phyloP scores from a whole-genome alignment of 2,888 invertebrate genomes.

The Heteromyza rotundicornis region DNA sequence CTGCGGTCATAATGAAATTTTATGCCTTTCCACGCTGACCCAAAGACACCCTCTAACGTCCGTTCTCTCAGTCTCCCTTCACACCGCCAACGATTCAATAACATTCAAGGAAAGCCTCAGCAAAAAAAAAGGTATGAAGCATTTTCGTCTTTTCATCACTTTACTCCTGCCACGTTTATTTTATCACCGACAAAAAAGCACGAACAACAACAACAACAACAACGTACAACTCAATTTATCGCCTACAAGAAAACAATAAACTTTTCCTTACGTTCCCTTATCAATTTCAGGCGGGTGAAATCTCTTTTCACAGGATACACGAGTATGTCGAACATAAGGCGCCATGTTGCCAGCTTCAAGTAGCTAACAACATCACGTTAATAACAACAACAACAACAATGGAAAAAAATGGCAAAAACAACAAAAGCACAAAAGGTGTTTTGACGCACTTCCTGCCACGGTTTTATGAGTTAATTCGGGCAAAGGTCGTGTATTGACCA shows the following conservation, averaged over 20 bases:
- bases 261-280: not conserved
- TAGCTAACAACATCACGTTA: constrained; percentile 7
- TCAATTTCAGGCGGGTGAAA: not conserved
- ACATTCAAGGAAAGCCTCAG: too few species aligned
- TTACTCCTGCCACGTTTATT: not conserved
- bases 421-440: constrained; percentile 18
- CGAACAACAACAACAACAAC: not conserved
- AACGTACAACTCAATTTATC: constrained; percentile 11
- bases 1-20: constrained; percentile 21
- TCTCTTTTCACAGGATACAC: not conserved
- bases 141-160: not conserved
- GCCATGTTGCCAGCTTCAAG: constrained; percentile 17
- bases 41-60: not conserved
- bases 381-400: constrained; percentile 13
- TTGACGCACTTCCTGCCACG: not conserved
- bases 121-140: not conserved
- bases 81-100: too few species aligned
- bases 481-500: not conserved
- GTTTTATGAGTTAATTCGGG: constrained; percentile 11
- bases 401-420: not conserved
- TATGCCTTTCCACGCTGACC: not conserved
- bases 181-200: not conserved
- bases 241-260: constrained; percentile 1
- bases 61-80: too few species aligned
- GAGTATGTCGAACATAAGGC: constrained; percentile 9